Base-by-base conservation (phyloP, 2,888 invertebrate species). In the Megaustenia siamemsis region DNA sequence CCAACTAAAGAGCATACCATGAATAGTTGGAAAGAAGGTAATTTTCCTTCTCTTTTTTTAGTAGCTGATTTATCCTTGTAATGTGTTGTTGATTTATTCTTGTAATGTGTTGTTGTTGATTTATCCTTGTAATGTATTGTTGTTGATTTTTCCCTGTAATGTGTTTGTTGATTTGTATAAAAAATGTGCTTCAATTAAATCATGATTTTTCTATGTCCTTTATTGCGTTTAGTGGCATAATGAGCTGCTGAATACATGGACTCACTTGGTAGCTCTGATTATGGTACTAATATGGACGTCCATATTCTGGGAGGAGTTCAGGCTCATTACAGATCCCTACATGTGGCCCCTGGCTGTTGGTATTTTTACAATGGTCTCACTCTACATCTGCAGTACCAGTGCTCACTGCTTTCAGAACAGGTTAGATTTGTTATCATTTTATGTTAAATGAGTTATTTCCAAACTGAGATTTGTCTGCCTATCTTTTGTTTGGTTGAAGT, bases 231-330 rank as follows among this genome's bases (percentile, higher is more conserved):
- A 93, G 88, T 82, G 68, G 78, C 93, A 94, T 85, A 94, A 94
- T 86, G 93, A 93, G 87, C 91, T 93, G 68, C 90, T 94, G 90
- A 94, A 94, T 83, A 89, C 91, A 21, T 93, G 93, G 93, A 93
- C 93, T n/a, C 93, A 94, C 78, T 86, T 93, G 32, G 82, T 93
- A 35, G 92, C 91, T 28, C 87, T 89, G 18, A 60, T 91, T 63
- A 86, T 91, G 10, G 83, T 91, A 6, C 86, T 91, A 56, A 71
- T 89, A 4, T 83, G 87, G 35, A 89, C 90, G 43, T 82, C 90
- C 60, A 81, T 88, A n/a, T 86, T 87, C 35, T 89, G 89, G 38
- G 73, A 86, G 8, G 90, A 93, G 77, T 90, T 92, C 85, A 90
- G 91, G 86, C 89, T 93, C 18, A 82, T 91, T 78, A 86, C 87